Conservation (phyloP, 2,888 invertebrate genomes). For the Coleophora flavipennella region DNA sequence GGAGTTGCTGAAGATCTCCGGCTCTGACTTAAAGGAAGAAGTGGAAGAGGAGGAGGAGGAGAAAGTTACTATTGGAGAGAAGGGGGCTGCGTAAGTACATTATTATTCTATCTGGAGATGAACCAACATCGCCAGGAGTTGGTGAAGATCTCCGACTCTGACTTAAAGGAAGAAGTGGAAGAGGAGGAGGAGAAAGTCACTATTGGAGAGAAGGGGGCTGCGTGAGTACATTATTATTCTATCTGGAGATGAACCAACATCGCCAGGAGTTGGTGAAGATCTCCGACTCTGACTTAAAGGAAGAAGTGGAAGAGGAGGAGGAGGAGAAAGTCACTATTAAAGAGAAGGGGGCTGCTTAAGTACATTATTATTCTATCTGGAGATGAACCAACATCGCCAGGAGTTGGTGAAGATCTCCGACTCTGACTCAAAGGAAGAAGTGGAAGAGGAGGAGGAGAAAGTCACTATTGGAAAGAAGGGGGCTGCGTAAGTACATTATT, state of each 20-base stretch:
- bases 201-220: conserved; percentile 33
- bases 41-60: not conserved
- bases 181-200: conserved; percentile 10
- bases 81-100: conserved; percentile 34
- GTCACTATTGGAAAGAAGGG: conserved; percentile 30
- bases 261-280: no score
- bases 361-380: conserved; percentile 33
- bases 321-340: no score
- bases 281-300: conserved; percentile 64
- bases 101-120: no score
- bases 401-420: conserved; percentile 61
- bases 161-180: conserved; percentile 31
- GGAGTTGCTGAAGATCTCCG: conserved; percentile 56
- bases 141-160: conserved; percentile 68
- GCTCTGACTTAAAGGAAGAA: conserved; percentile 54
- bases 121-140: no score
- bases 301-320: conserved; percentile 3
- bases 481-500: conserved; percentile 31
- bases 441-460: not conserved
- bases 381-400: conserved; percentile 25
- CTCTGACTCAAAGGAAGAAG: conserved; percentile 48
- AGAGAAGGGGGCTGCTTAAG: no score
- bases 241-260: no score
- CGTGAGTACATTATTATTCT: no score
- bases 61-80: conserved; percentile 28